Evolutionary conservation across 1,140 invertebrate genomes (phyloP).

Genomic region (Caerostris extrusa): DNA sequence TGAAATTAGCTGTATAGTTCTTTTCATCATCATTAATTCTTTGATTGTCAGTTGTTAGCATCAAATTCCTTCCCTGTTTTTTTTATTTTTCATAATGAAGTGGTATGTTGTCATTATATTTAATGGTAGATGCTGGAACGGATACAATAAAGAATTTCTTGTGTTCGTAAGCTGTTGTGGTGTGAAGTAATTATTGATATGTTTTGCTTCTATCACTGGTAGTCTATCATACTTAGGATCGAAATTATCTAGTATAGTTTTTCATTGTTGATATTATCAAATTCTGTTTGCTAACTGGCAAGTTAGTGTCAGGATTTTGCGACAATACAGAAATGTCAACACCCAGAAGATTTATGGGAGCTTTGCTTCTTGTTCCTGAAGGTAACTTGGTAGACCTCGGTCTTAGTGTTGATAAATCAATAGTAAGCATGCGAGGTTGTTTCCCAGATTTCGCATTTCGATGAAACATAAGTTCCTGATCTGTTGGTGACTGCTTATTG

Average conservation of each 20-base stretch:
- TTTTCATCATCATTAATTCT: slow-evolving; percentile 39
- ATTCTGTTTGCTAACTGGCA: background rate
- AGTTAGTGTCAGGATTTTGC: slow-evolving; percentile 31
- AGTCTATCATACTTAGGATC: slow-evolving; percentile 47
- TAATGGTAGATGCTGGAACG: slow-evolving; percentile 50
- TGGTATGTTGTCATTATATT: slow-evolving; percentile 55
- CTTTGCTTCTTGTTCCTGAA: background rate
- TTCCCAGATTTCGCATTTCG: slow-evolving; percentile 7
- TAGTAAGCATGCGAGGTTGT: slow-evolving; percentile 12
- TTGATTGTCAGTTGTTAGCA: background rate
- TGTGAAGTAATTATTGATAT: background rate
- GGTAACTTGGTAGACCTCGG: background rate
- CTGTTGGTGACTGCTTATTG: background rate
- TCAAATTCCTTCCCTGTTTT: background rate
- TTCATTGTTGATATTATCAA: background rate
- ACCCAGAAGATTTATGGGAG: slow-evolving; percentile 36
- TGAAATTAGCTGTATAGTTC: slow-evolving; percentile 53
- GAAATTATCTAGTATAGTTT: background rate
- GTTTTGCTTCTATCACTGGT: background rate
- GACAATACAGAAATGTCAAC: slow-evolving; percentile 59
- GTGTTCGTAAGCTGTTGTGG: background rate
- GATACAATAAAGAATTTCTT: background rate
- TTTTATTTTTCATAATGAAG: slow-evolving; percentile 40
- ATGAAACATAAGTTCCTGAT: background rate
- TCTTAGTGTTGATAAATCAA: slow-evolving; percentile 21